Conservation (phyloP, 2,797 vertebrate species). For the Chelidonichthys spinosus region DNA sequence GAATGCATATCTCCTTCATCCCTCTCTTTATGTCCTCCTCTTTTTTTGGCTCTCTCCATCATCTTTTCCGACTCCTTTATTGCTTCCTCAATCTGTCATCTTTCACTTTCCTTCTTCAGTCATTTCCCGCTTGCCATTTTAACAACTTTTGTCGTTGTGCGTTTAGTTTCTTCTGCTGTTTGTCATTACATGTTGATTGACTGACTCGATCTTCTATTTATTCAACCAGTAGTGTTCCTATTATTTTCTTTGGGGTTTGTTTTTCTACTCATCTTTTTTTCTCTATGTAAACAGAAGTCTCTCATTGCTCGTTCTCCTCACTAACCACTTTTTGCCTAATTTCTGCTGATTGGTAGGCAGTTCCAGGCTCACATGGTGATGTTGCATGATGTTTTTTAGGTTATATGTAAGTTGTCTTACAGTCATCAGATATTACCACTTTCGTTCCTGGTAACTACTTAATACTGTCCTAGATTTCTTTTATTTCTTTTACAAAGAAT, state of each 20-base stretch:
- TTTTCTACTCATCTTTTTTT: conserved; percentile 1
- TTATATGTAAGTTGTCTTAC: background rate
- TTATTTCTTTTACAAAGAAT: background rate
- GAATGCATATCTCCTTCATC: conserved; percentile 53
- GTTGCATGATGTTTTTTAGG: background rate
- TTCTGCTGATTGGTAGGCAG: background rate
- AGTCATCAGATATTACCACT: background rate
- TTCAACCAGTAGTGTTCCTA: background rate
- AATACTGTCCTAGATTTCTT: background rate
- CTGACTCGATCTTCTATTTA: background rate
- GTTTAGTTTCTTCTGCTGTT: background rate
- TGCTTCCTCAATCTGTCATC: conserved; percentile 3
- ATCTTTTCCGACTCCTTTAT: conserved; percentile 9
- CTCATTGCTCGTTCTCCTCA: background rate
- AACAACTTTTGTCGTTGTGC: background rate
- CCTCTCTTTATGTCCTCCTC: conserved; percentile 15
- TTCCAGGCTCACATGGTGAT: background rate
- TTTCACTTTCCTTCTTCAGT: background rate
- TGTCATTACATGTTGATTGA: background rate
- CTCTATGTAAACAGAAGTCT: background rate
- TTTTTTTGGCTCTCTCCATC: conserved; percentile 33
- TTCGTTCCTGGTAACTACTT: background rate
- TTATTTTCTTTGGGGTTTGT: background rate
- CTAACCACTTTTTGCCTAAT: background rate
- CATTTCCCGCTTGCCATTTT: background rate